phyloP scores from a whole-genome alignment of 2,888 invertebrate species.

The Ganaspis brasiliensis region DNA sequence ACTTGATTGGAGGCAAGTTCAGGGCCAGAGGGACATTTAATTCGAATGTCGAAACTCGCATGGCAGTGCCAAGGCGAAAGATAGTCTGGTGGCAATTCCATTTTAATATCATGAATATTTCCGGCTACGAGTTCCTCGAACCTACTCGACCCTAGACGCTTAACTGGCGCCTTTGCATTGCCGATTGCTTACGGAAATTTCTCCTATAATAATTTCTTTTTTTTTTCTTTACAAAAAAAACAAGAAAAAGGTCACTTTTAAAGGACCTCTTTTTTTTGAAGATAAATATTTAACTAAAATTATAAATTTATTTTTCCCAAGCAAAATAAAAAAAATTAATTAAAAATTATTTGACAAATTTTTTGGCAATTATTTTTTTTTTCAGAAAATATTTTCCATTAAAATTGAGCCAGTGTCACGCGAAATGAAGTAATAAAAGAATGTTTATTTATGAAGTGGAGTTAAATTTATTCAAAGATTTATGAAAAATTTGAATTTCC shows the following conservation, averaged over 20 bases:
- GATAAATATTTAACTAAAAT: too few relatives aligned
- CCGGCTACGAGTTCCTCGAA: constrained; percentile 72
- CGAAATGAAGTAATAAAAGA: not conserved
- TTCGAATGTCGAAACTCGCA: constrained; percentile 61
- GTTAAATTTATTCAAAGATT: constrained; percentile 5
- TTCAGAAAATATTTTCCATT: not conserved
- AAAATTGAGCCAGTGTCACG: not conserved
- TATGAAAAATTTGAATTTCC: not conserved
- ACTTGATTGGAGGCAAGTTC: constrained; percentile 59
- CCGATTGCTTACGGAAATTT: constrained; percentile 61
- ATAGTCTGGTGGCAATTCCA: constrained; percentile 71
- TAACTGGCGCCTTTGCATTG: constrained; percentile 68
- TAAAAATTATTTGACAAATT: too few relatives aligned
- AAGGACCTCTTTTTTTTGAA: too few relatives aligned
- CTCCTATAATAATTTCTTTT: not conserved
- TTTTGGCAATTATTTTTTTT: not conserved
- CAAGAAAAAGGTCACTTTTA: too few relatives aligned
- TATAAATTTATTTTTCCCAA: too few relatives aligned
- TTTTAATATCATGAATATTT: constrained; percentile 79
- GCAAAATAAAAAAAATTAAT: too few relatives aligned
- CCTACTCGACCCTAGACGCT: constrained; percentile 66
- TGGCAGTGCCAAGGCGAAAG: constrained; percentile 66
- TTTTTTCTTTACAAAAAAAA: too few relatives aligned
- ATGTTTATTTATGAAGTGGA: not conserved
- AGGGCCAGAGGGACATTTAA: constrained; percentile 60